Percentiles rank a stretch among this genome's conserved stretches.
phyloP scores from a whole-genome alignment of 1,140 invertebrate genomes.

The Saxidomus purpurata region DNA sequence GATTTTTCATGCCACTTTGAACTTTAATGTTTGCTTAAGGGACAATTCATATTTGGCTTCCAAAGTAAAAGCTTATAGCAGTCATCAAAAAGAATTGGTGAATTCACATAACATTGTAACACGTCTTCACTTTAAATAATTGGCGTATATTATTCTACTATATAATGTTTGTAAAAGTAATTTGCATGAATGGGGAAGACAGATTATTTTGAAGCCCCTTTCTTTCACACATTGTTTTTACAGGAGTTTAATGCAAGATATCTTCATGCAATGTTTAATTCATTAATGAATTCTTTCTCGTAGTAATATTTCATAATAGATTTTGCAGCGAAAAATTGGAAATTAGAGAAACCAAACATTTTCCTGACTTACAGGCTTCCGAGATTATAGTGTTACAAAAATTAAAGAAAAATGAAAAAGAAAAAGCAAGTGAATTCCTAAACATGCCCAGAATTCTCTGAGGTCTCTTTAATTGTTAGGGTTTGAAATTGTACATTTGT shows the following conservation, averaged over 20 bases:
- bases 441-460: too few species aligned
- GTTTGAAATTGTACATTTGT: too few species aligned
- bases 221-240: background rate
- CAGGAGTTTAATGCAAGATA: background rate
- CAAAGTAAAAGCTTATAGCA: constrained; percentile 18
- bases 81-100: background rate
- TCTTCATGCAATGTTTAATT: too few species aligned
- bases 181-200: background rate
- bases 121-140: background rate
- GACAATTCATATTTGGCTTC: constrained; percentile 47
- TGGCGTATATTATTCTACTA: background rate
- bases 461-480: too few species aligned
- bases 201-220: background rate
- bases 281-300: too few species aligned
- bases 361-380: too few species aligned
- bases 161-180: constrained; percentile 1
- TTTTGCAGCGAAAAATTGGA: too few species aligned
- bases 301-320: too few species aligned
- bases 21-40: constrained; percentile 50
- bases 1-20: constrained; percentile 49
- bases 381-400: too few species aligned
- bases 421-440: too few species aligned
- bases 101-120: background rate
- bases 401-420: too few species aligned
- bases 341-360: too few species aligned